phyloP scores from a whole-genome alignment of 2,888 invertebrate genomes.

The Polietes domitor region DNA sequence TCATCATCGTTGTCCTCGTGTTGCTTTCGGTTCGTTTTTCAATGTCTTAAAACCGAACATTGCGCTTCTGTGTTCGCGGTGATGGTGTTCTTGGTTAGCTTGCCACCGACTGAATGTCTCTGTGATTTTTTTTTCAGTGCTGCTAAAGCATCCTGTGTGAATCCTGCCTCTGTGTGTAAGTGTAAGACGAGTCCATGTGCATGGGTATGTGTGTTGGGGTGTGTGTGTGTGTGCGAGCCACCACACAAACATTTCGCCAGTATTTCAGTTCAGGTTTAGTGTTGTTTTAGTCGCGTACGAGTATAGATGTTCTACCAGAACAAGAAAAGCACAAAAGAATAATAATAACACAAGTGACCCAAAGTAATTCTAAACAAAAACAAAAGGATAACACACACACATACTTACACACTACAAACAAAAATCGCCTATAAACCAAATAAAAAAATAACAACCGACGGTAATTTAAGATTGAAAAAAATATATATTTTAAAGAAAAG shows the following conservation, averaged over 20 bases:
- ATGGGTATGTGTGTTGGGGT: neutral
- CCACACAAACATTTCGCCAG: slow-evolving; percentile 50
- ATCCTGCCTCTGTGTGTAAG: neutral
- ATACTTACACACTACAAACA: no score
- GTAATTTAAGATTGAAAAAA: neutral
- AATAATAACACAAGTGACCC: slow-evolving; percentile 16
- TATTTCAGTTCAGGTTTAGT: slow-evolving; percentile 56
- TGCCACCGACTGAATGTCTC: slow-evolving; percentile 23
- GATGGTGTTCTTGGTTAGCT: slow-evolving; percentile 36
- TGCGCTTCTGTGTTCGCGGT: slow-evolving; percentile 11
- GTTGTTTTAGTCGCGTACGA: slow-evolving; percentile 64
- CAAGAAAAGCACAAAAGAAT: slow-evolving; percentile 33
- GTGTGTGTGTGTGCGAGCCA: slow-evolving; percentile 15
- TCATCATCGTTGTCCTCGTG: slow-evolving; percentile 50
- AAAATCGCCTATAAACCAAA: slow-evolving; percentile 42
- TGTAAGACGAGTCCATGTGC: no score
- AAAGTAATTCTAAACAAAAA: slow-evolving; percentile 15
- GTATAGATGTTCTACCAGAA: slow-evolving; percentile 49
- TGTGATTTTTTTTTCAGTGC: slow-evolving; percentile 34
- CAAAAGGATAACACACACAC: slow-evolving; percentile 23
- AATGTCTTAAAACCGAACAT: slow-evolving; percentile 59
- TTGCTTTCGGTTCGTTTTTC: slow-evolving; percentile 54
- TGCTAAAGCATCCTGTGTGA: slow-evolving; percentile 56
- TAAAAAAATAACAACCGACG: slow-evolving; percentile 47
- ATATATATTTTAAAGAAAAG: neutral